A percentile compares a stretch with the other conserved stretches of the same genome.
Conservation (phyloP, 2,797 vertebrate species). For the Crotalus adamanteus region DNA sequence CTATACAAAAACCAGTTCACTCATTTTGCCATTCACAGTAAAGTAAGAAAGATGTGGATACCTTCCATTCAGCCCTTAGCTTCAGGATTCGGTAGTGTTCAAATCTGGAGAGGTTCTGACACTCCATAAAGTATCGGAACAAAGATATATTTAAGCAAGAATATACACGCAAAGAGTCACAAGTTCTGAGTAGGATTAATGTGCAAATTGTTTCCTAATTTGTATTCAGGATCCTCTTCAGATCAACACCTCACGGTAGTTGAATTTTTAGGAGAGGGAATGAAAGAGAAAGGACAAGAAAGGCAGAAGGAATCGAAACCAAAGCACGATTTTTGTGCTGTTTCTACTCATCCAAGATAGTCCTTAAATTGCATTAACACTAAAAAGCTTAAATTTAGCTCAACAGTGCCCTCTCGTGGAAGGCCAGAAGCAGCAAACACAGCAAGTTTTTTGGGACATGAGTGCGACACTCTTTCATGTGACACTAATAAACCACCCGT, state of each 20-base stretch:
- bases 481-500: not conserved
- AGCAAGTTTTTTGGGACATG: not conserved
- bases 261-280: not conserved
- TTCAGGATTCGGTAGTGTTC: not conserved
- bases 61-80: not conserved
- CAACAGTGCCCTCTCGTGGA: slow-evolving; percentile 24
- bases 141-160: not conserved
- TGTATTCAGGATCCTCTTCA: not conserved
- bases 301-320: not conserved
- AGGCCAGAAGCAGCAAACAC: not conserved
- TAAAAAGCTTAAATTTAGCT: not conserved
- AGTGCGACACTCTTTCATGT: not conserved
- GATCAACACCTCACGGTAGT: not conserved
- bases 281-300: not conserved
- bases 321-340: not conserved
- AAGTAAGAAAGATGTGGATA: not conserved
- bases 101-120: not conserved
- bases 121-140: not conserved
- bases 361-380: not conserved
- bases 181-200: not conserved
- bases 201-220: not conserved
- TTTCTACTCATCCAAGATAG: not conserved
- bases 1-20: not conserved
- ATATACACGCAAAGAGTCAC: not conserved
- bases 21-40: not conserved